phyloP scores from a whole-genome alignment of 2,888 invertebrate genomes.

The Xylota sylvarum region DNA sequence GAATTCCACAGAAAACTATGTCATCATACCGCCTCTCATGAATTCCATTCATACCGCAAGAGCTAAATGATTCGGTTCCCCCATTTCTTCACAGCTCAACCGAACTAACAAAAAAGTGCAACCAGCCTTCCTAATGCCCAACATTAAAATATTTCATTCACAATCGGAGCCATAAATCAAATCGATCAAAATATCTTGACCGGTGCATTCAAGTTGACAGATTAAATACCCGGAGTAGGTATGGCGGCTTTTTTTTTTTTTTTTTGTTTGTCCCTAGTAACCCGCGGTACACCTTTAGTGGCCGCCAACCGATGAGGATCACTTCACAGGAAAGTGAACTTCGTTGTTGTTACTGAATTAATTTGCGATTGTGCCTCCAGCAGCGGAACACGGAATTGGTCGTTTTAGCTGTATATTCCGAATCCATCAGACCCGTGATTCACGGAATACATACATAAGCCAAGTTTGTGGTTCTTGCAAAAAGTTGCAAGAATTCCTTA shows the following conservation, averaged over 20 bases:
- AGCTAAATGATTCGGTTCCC: slow-evolving; percentile 31
- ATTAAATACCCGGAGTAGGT: slow-evolving; percentile 78
- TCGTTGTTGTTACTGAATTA: slow-evolving; percentile 38
- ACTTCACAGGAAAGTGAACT: slow-evolving; percentile 28
- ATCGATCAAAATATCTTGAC: slow-evolving; percentile 78
- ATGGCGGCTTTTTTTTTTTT: slow-evolving; percentile 51
- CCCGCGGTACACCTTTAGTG: slow-evolving; percentile 39
- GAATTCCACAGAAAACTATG: slow-evolving; percentile 53
- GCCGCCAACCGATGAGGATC: slow-evolving; percentile 38
- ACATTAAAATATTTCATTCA: slow-evolving; percentile 79
- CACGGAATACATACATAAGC: neutral
- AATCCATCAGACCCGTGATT: neutral
- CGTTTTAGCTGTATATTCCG: neutral
- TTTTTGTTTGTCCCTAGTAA: slow-evolving; percentile 44
- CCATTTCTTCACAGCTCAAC: slow-evolving; percentile 30
- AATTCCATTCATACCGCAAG: slow-evolving; percentile 61
- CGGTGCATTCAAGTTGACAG: slow-evolving; percentile 78
- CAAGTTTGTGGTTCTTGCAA: slow-evolving; percentile 12
- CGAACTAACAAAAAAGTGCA: slow-evolving; percentile 59
- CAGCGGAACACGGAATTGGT: neutral
- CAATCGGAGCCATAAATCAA: slow-evolving; percentile 78
- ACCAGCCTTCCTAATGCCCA: slow-evolving; percentile 75
- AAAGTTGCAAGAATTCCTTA: slow-evolving; percentile 1
- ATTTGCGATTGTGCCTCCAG: slow-evolving; percentile 23
- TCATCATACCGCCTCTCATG: slow-evolving; percentile 49